Base-by-base conservation (phyloP, 2,888 invertebrate genomes). In the Diaperis boleti region DNA sequence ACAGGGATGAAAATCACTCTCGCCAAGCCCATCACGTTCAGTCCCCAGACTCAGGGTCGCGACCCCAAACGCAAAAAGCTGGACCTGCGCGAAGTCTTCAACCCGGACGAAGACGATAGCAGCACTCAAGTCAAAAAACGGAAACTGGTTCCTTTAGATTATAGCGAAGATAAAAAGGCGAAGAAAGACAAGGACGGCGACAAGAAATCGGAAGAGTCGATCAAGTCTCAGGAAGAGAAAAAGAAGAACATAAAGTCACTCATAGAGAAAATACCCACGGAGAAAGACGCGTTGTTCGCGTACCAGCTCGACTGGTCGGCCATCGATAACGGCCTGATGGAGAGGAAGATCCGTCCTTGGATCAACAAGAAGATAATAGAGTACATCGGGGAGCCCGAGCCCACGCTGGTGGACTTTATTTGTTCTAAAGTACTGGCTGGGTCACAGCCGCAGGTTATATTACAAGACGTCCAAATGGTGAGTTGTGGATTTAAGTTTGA, bases 311-410 rank as follows among this genome's bases (percentile, higher is more conserved):
- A 98, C 82, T 97, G 95, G 91, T 87, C 74, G 81, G 88, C 87
- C 85, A 88, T 89, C 85, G 89, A 90, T 77, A 85, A 86, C 81
- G 83, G 83, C 65, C 83, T 92, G 73, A 97, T 98, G 95, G 96
- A 98, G 81, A 92, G 92, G 80, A 91, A 98, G 81, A 97, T 99
- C 79, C 89, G 96, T 67, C 98, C 99, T 41, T 99, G 99, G 99
- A 97, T 99, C 74, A 97, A 97, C 83, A 99, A 98, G 84, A 99
- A 99, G 85, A 98, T 99, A 60, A 93, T 97, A 68, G 98, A 99
- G 83, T 99, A 98, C 83, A 98, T 99, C 79, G 98, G 99, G 29
- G 99, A 99, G 83, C 98, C 98, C 11, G 99, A 99, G 82, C 95
- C 95, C 20, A 96, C 97, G 8, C 85, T 99, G 54, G 96, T 98